Percentiles rank a stretch among this genome's conserved stretches.
Conservation (phyloP, 2,113 vertebrate species). For the Poecile atricapillus region DNA sequence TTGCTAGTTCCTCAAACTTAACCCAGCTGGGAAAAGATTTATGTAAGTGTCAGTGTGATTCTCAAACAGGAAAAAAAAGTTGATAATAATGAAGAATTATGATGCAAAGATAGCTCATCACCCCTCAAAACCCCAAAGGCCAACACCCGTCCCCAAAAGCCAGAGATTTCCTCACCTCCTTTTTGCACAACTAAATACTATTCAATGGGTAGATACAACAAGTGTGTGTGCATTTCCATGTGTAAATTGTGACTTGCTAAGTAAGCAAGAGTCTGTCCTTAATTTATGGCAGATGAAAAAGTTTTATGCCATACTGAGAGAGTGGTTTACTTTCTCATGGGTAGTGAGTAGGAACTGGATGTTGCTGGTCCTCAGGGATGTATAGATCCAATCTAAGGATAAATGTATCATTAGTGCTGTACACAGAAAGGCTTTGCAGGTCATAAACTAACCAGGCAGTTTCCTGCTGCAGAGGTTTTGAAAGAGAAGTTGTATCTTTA, state of each 20-base stretch:
- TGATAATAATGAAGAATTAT: background rate
- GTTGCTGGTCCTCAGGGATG: background rate
- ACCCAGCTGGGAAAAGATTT: background rate
- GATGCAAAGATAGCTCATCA: background rate
- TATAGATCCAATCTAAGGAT: background rate
- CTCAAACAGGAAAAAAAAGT: background rate
- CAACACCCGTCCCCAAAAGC: background rate
- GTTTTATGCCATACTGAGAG: background rate
- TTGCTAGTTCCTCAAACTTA: constrained; percentile 19
- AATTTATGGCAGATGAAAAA: background rate
- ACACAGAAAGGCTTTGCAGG: background rate
- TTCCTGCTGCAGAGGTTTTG: background rate
- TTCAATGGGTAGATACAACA: background rate
- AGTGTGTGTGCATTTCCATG: background rate
- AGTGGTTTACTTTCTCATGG: background rate
- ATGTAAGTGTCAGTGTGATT: background rate
- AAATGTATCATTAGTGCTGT: background rate
- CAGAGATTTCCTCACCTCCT: background rate
- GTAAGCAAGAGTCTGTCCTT: background rate
- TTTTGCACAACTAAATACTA: background rate
- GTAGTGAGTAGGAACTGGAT: background rate
- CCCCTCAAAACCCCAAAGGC: background rate
- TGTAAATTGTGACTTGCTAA: background rate
- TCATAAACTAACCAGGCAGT: background rate
- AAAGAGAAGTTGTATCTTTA: background rate